These are phyloP conservation scores for Prorops nasuta DNA, from an alignment of 1,140 invertebrate species.

Conservation along the genomic window DNA sequence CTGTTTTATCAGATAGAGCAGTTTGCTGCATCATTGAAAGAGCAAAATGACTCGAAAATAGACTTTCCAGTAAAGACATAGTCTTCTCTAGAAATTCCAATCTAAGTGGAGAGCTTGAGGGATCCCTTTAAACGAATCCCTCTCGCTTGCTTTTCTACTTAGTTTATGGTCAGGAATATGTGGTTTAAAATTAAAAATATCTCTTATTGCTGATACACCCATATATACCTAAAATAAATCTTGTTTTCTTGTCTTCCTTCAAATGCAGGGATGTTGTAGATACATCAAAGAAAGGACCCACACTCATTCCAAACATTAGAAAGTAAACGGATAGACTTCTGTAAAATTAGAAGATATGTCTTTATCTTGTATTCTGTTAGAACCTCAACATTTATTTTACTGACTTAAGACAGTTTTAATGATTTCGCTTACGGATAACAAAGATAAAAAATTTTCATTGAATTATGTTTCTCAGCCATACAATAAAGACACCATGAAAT, in stretches of 20 bases:
- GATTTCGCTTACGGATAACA: constrained; percentile 82
- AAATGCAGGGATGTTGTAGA: constrained; percentile 47
- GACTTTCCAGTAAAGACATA: too few species aligned
- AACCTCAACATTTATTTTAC: background rate
- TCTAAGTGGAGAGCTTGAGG: too few species aligned
- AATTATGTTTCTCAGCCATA: constrained; percentile 69
- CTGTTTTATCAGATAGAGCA: too few species aligned
- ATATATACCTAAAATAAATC: constrained; percentile 41
- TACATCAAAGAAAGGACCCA: constrained; percentile 71
- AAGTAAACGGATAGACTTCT: constrained; percentile 78
- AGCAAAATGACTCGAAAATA: too few species aligned
- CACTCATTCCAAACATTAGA: constrained; percentile 76
- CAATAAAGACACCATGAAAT: constrained; percentile 70
- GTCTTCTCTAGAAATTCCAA: too few species aligned
- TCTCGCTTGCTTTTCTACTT: too few species aligned
- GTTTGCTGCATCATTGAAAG: too few species aligned
- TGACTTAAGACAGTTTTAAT: constrained; percentile 7
- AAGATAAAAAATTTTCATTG: constrained; percentile 76
- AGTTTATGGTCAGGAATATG: too few species aligned
- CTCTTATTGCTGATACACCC: too few species aligned
- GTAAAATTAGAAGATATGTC: constrained; percentile 36
- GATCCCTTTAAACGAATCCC: too few species aligned
- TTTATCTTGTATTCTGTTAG: constrained; percentile 9
- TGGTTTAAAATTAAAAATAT: too few species aligned
- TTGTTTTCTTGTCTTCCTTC: constrained; percentile 49